Evolutionary conservation across 2,888 invertebrate genomes (phyloP).

Genomic region (Pristionchus arcanus): DNA sequence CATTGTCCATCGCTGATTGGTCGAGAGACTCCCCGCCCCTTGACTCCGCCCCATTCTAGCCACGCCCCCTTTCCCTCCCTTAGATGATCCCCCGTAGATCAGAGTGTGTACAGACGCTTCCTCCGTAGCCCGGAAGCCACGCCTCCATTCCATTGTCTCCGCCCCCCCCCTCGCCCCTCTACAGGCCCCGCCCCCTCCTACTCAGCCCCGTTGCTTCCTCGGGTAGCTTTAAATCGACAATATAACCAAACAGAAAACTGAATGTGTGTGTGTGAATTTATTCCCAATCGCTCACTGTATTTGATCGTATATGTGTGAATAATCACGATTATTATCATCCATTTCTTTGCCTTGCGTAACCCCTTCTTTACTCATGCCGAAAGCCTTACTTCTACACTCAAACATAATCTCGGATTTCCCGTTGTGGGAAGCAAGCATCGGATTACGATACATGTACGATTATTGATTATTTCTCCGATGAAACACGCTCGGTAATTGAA

Average conservation of each 20-base stretch:
- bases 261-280: conserved; percentile 30
- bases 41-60: neutral
- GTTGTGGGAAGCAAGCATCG: conserved; percentile 13
- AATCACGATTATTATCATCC: neutral
- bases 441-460: conserved; percentile 39
- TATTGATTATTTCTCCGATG: conserved; percentile 48
- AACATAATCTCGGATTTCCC: conserved; percentile 31
- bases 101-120: conserved; percentile 48
- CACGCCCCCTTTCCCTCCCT: neutral
- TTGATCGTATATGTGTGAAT: conserved; percentile 39
- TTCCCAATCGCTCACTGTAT: neutral
- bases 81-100: conserved; percentile 54
- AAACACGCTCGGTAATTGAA: conserved; percentile 36
- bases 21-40: conserved; percentile 12
- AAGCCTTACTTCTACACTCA: conserved; percentile 46
- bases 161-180: too few relatives aligned
- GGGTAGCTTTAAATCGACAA: conserved; percentile 35
- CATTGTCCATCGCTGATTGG: conserved; percentile 52
- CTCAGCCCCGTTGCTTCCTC: conserved; percentile 42
- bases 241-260: conserved; percentile 45
- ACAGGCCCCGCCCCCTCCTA: neutral
- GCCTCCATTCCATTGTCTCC: neutral
- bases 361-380: neutral
- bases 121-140: conserved; percentile 9
- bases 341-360: neutral